phyloP scores from a whole-genome alignment of 2,113 vertebrate genomes.

The Dicentrarchus labrax region DNA sequence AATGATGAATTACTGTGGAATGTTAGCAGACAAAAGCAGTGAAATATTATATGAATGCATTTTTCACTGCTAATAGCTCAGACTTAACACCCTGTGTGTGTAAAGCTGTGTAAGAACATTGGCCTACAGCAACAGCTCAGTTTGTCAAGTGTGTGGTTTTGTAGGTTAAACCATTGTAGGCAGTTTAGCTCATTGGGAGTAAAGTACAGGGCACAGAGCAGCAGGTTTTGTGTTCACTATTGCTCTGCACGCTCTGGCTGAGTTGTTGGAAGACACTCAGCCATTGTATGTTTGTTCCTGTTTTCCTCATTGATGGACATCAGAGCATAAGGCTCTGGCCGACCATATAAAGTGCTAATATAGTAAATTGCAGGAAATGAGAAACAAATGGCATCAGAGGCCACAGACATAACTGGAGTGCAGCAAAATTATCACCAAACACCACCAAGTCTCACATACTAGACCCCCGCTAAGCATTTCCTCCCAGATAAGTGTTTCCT shows the following conservation, averaged over 20 bases:
- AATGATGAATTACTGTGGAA: constrained; percentile 2
- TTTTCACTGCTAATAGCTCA: not conserved
- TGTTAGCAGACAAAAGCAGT: constrained; percentile 6
- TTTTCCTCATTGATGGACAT: constrained; percentile 59
- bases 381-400: constrained; percentile 63
- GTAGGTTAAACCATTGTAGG: constrained; percentile 47
- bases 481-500: constrained; percentile 62
- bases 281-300: constrained; percentile 53
- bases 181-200: constrained; percentile 24
- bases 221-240: constrained; percentile 17
- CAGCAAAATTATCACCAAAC: constrained; percentile 54
- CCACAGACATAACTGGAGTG: constrained; percentile 43
- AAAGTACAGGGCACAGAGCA: not conserved
- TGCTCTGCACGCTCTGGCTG: not conserved
- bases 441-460: constrained; percentile 36
- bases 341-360: constrained; percentile 62
- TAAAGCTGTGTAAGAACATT: constrained; percentile 8
- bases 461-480: constrained; percentile 56
- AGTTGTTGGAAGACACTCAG: constrained; percentile 38
- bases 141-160: constrained; percentile 9
- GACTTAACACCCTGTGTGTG: constrained; percentile 32
- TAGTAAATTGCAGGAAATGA: constrained; percentile 66
- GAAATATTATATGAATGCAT: constrained; percentile 3
- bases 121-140: constrained; percentile 12
- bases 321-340: constrained; percentile 25